Conservation (phyloP, 2,113 vertebrate species). For the Excalfactoria chinensis region DNA sequence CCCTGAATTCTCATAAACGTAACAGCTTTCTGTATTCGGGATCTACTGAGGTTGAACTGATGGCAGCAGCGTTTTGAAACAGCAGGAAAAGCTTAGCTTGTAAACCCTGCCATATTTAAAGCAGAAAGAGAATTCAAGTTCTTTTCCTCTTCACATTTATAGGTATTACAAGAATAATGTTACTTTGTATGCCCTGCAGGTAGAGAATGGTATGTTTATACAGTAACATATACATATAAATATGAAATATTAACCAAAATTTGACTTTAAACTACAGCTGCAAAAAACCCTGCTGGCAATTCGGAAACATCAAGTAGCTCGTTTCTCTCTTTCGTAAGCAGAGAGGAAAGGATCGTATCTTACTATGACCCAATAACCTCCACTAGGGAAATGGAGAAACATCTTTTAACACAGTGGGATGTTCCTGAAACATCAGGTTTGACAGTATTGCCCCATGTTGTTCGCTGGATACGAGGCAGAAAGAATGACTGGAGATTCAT, state of each 20-base stretch:
- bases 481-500: constrained; percentile 23
- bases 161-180: background rate
- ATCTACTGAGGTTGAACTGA: background rate
- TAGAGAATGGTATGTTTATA: constrained; percentile 9
- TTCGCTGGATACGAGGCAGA: background rate
- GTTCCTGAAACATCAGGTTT: background rate
- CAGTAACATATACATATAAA: constrained; percentile 13
- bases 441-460: background rate
- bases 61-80: background rate
- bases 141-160: constrained; percentile 38
- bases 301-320: background rate
- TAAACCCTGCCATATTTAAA: constrained; percentile 9
- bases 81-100: background rate
- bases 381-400: background rate
- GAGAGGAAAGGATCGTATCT: background rate
- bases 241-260: background rate
- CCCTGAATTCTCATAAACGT: background rate
- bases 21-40: background rate
- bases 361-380: background rate
- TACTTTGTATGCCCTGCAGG: background rate
- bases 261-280: constrained; percentile 34
- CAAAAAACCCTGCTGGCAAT: background rate
- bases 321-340: background rate
- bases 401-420: background rate
- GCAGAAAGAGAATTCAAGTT: constrained; percentile 32